These are phyloP conservation scores for Sylvilagus floridanus DNA, from an alignment of 2,797 vertebrate genomes.

Conservation along the genomic window DNA sequence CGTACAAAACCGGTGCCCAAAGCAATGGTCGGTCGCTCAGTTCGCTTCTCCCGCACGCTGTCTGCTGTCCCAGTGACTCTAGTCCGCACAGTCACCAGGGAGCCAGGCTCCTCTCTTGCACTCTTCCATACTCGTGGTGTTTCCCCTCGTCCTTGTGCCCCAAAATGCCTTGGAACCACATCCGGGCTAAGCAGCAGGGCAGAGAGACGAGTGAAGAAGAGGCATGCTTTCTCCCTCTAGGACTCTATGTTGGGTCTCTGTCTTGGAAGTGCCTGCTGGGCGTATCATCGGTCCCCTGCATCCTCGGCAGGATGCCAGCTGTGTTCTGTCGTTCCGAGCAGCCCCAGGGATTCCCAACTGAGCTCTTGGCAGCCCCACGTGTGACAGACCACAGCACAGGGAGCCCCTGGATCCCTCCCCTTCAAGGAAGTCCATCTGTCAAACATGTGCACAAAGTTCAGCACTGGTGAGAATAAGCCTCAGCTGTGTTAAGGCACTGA, in stretches of 20 bases:
- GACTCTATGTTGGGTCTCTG: neutral
- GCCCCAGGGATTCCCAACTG: neutral
- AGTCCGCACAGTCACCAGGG: neutral
- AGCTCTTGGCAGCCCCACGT: neutral
- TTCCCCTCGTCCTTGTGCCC: neutral
- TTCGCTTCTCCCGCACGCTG: neutral
- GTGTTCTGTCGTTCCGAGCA: neutral
- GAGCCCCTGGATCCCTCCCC: neutral
- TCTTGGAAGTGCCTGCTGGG: neutral
- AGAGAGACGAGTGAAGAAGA: neutral
- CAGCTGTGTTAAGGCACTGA: neutral
- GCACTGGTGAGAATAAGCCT: conserved; percentile 10
- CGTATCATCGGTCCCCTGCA: neutral
- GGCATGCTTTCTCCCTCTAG: neutral
- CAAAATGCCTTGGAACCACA: neutral
- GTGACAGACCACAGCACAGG: neutral
- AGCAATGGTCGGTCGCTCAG: neutral
- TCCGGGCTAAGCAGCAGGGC: neutral
- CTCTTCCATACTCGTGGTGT: neutral
- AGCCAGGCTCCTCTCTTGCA: neutral
- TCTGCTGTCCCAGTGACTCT: neutral
- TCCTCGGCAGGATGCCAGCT: neutral
- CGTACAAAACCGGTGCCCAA: neutral
- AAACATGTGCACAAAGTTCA: neutral
- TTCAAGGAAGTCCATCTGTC: neutral